phyloP scores from a whole-genome alignment of 2,113 vertebrate species.

The Oryzias javanicus region DNA sequence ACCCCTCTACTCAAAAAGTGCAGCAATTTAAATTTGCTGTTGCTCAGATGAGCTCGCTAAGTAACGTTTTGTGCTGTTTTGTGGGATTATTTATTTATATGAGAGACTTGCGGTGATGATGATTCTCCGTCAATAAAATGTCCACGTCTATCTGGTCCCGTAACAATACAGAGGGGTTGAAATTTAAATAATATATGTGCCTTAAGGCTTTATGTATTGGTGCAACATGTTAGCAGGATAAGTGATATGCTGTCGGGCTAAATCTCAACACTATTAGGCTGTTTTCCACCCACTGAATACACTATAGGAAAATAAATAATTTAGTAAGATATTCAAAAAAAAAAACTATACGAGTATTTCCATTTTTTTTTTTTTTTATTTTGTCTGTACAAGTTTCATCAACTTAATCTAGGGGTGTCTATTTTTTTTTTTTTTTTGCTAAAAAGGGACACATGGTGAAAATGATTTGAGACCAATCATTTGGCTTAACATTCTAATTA shows the following conservation, averaged over 20 bases:
- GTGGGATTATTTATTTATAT: conserved; percentile 60
- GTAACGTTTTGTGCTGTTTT: conserved; percentile 58
- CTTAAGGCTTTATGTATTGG: conserved; percentile 33
- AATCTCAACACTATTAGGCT: conserved; percentile 15
- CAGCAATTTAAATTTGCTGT: conserved; percentile 63
- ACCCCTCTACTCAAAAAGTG: conserved; percentile 36
- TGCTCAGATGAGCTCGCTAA: conserved; percentile 50
- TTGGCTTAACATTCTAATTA: no score
- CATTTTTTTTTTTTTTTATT: no score
- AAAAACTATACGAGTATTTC: background rate
- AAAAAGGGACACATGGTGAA: no score
- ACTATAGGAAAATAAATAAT: background rate
- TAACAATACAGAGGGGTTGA: conserved; percentile 45
- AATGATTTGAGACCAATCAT: no score
- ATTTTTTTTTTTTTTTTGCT: no score
- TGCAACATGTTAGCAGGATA: conserved; percentile 46
- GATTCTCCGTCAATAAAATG: conserved; percentile 52
- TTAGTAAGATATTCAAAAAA: background rate
- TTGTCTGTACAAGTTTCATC: no score
- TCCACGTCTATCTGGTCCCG: conserved; percentile 29
- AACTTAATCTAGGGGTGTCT: no score
- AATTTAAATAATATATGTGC: conserved; percentile 58
- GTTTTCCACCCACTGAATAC: conserved; percentile 12
- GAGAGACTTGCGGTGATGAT: conserved; percentile 40
- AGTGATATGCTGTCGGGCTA: conserved; percentile 31